Evolutionary conservation across 2,113 vertebrate species (phyloP).

Genomic region (Toxotes jaculatrix): DNA sequence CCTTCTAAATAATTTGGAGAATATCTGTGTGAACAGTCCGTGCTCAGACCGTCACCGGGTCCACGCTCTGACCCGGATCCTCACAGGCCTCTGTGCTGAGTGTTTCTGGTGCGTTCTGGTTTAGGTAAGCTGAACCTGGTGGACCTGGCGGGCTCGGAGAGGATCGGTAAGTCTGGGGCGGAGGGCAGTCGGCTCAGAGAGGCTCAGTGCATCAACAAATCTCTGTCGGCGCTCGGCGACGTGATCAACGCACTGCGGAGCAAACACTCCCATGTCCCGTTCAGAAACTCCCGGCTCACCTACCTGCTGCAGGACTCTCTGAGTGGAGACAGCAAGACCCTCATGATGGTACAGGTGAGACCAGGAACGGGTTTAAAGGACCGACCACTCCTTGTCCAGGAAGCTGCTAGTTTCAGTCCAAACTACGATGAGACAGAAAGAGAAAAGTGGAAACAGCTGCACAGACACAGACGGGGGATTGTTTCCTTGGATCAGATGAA

Average conservation of each 20-base stretch:
- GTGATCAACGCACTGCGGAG: conserved; percentile 94
- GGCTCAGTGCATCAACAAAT: conserved; percentile 98
- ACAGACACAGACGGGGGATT: too few species aligned
- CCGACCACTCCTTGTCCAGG: too few species aligned
- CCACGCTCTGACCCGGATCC: too few species aligned
- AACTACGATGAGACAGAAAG: too few species aligned
- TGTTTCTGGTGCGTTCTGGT: neutral
- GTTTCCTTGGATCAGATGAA: too few species aligned
- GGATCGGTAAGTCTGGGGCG: conserved; percentile 92
- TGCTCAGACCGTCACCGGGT: too few species aligned
- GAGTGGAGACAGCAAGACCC: conserved; percentile 95
- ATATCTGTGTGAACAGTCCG: too few species aligned
- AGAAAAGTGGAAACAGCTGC: too few species aligned
- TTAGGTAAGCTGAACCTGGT: conserved; percentile 96
- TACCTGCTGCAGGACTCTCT: conserved; percentile 98
- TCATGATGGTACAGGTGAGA: conserved; percentile 98
- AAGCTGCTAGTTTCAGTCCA: too few species aligned
- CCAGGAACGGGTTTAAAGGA: neutral
- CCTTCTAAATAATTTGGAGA: too few species aligned
- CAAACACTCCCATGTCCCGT: conserved; percentile 93
- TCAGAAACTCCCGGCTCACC: conserved; percentile 98
- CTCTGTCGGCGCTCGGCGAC: conserved; percentile 92
- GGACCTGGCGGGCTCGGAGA: conserved; percentile 95
- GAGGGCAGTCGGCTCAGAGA: conserved; percentile 94
- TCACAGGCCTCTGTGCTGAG: too few species aligned